Evolutionary conservation across 1,140 invertebrate genomes (phyloP).

Genomic region (Limonius californicus): DNA sequence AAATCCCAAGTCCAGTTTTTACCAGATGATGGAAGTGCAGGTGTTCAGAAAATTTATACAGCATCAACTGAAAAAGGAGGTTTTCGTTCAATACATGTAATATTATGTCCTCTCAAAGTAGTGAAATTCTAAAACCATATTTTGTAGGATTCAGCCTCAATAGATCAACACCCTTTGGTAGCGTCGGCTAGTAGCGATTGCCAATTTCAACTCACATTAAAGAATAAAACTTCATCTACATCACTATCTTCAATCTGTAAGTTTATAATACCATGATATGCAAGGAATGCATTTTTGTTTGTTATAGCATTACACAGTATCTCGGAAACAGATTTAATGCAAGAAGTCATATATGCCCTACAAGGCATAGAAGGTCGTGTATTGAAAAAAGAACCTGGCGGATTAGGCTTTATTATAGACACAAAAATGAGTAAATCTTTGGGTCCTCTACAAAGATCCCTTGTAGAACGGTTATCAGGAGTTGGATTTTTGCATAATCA

Average conservation of each 20-base stretch:
- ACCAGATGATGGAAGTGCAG: conserved; percentile 26
- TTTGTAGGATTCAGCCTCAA: not conserved
- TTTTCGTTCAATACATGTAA: not conserved
- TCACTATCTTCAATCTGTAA: not conserved
- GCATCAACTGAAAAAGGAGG: not conserved
- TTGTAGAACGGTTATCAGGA: conserved; percentile 72
- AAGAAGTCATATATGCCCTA: conserved; percentile 77
- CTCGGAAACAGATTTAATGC: conserved; percentile 54
- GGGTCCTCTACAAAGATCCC: conserved; percentile 48
- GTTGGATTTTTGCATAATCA: conserved; percentile 84
- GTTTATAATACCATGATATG: not conserved
- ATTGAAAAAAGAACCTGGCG: conserved; percentile 62
- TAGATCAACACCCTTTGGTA: not conserved
- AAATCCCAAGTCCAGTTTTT: conserved; percentile 25
- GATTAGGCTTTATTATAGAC: conserved; percentile 65
- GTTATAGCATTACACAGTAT: conserved; percentile 26
- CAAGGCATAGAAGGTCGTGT: conserved; percentile 78
- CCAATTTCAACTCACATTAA: not conserved
- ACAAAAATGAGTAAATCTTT: conserved; percentile 49
- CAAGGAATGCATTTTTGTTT: too few species aligned
- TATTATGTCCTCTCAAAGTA: not conserved
- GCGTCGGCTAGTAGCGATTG: not conserved
- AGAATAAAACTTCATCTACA: not conserved
- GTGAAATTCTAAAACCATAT: too few species aligned
- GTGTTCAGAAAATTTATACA: conserved; percentile 29